Base-by-base conservation (phyloP, 2,797 vertebrate species). In the Arvicola amphibius region DNA sequence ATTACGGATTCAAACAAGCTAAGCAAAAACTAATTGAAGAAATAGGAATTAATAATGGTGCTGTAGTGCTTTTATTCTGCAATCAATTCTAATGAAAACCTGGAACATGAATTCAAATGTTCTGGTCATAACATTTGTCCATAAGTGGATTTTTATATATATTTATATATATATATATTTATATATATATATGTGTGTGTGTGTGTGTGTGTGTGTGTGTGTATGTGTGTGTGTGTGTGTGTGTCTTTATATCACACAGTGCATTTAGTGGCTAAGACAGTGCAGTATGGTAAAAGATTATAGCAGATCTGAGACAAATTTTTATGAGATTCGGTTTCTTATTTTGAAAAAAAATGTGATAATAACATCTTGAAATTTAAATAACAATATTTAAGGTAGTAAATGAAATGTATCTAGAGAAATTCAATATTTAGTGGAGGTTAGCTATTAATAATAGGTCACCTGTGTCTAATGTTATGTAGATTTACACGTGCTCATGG, bases 1-100 rank as follows among this genome's bases (percentile, higher is more conserved):
- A 77, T 40, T 90, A 71, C 86, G 53, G n/a, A 92, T 78, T 95
- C n/a, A 88, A 40, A 63, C n/a, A 95, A 94, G 77, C 59, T 95
- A 71, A 94, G 74, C 63, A 81, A 91, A 91, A 92, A 91, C 84
- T 73, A 88, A 89, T 32, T 40, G 59, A 88, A 91, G 69, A 86
- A 92, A 96, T 48, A 91, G 61, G 92, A 91, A 90, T 95, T 76
- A 90, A 12, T 80, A 37, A 61, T 65, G n/a, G 37, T 74, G 48
- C 8, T 43, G 0, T 23, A 48, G 25, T 53, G 9, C 16, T 69
- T 37, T 12, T 81, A 71, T 53, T 93, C 61, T 56, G 40, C 1
- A 27, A 71, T 63, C 4, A 43, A 34, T 71, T 81, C 63, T 8
- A 51, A 23, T 4, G 40, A 76, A 81, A 93, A n/a, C 2, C 21